phyloP scores from a whole-genome alignment of 1,140 invertebrate genomes.

The Acromyrmex echinatior region DNA sequence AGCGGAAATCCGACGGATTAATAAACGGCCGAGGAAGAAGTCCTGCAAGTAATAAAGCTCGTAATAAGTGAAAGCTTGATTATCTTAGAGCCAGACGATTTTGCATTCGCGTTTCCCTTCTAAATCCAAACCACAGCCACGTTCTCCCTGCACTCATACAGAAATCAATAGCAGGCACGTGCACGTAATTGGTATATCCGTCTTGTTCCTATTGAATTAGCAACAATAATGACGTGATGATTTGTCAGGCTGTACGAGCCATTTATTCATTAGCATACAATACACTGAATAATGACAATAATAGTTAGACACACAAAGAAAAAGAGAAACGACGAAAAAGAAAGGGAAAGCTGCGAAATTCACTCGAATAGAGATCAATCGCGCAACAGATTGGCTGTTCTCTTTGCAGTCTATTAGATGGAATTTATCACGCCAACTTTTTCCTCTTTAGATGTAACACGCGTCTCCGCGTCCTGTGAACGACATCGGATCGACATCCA shows the following conservation, averaged over 20 bases:
- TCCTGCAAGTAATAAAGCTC: constrained; percentile 30
- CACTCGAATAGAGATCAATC: constrained; percentile 39
- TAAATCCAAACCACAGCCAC: constrained; percentile 21
- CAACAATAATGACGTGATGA: constrained; percentile 55
- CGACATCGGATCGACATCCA: constrained; percentile 45
- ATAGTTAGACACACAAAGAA: background rate
- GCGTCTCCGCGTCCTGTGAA: constrained; percentile 20
- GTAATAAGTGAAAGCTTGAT: constrained; percentile 46
- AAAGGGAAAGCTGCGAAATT: constrained; percentile 27
- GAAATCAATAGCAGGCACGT: constrained; percentile 62
- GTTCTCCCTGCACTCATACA: constrained; percentile 31
- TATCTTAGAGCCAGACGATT: constrained; percentile 27
- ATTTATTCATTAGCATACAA: constrained; percentile 38
- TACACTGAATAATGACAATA: constrained; percentile 46
- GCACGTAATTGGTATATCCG: constrained; percentile 57
- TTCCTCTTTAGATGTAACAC: constrained; percentile 2
- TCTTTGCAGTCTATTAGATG: constrained; percentile 47
- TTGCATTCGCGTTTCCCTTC: constrained; percentile 20
- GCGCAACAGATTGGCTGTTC: constrained; percentile 47
- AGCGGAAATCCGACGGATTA: constrained; percentile 4
- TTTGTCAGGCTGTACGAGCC: constrained; percentile 25
- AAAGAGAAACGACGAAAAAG: background rate
- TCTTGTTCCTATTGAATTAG: constrained; percentile 61
- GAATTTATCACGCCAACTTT: constrained; percentile 45
- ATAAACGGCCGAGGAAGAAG: constrained; percentile 44